Conservation (phyloP, 2,888 invertebrate species). For the Brenthis daphne region DNA sequence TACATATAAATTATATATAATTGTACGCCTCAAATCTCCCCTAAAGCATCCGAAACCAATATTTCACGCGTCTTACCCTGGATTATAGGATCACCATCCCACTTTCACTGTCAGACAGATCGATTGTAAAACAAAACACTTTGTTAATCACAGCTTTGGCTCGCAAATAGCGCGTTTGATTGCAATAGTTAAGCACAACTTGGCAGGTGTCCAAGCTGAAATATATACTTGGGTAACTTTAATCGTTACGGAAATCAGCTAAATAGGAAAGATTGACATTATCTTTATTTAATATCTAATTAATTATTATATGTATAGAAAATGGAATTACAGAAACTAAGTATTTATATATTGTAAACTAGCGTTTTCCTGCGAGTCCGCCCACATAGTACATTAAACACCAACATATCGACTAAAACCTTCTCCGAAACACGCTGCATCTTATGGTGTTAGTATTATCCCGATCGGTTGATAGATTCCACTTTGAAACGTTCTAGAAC, state of each 20-base stretch:
- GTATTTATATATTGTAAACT: too few species aligned
- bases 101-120: conserved; percentile 22
- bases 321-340: not conserved
- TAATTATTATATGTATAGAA: too few species aligned
- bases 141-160: conserved; percentile 41
- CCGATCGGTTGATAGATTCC: too few species aligned
- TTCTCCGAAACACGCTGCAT: too few species aligned
- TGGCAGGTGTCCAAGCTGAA: conserved; percentile 41
- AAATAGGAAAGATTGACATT: too few species aligned
- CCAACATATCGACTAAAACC: too few species aligned
- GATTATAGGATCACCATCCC: conserved; percentile 20
- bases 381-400: too few species aligned
- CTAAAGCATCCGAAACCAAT: conserved; percentile 12
- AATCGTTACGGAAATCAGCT: conserved; percentile 1
- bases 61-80: conserved; percentile 20
- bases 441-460: too few species aligned
- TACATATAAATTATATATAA: not conserved
- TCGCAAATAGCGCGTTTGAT: conserved; percentile 42
- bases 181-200: conserved; percentile 31
- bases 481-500: not conserved
- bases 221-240: conserved; percentile 11
- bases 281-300: too few species aligned
- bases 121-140: conserved; percentile 34
- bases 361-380: too few species aligned
- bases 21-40: not conserved